Evolutionary conservation across 2,113 vertebrate species (phyloP).

Genomic region (Psammodynastes pulverulentus): DNA sequence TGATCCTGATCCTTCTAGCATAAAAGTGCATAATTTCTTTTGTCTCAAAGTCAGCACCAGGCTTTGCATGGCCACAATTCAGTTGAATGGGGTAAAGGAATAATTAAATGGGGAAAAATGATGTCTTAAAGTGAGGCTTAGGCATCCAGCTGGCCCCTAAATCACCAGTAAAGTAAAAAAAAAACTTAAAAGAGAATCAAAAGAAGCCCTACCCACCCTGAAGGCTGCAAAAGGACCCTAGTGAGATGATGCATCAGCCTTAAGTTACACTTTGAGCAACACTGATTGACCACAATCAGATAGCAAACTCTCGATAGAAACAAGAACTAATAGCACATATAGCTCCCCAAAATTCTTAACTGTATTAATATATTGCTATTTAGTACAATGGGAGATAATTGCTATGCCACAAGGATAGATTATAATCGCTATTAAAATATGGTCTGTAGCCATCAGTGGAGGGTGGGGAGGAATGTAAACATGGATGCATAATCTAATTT

Average conservation of each 20-base stretch:
- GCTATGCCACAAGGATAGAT: not conserved
- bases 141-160: not conserved
- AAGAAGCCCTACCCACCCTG: not conserved
- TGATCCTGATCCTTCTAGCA: not conserved
- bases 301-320: not conserved
- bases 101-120: not conserved
- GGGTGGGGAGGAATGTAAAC: not conserved
- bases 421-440: not conserved
- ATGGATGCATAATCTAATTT: not conserved
- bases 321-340: not conserved
- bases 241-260: not conserved
- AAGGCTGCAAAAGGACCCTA: not conserved
- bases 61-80: not conserved
- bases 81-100: not conserved
- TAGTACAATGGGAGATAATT: not conserved
- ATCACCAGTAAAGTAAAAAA: not conserved
- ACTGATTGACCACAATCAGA: not conserved
- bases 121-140: not conserved
- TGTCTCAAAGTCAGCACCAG: not conserved
- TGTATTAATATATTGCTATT: not conserved
- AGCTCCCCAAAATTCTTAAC: not conserved
- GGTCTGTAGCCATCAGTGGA: not conserved
- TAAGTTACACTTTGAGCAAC: not conserved
- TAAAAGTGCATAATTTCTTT: not conserved
- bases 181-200: not conserved